phyloP scores from a whole-genome alignment of 2,797 vertebrate genomes.

The Gymnoscopelus microlampas region DNA sequence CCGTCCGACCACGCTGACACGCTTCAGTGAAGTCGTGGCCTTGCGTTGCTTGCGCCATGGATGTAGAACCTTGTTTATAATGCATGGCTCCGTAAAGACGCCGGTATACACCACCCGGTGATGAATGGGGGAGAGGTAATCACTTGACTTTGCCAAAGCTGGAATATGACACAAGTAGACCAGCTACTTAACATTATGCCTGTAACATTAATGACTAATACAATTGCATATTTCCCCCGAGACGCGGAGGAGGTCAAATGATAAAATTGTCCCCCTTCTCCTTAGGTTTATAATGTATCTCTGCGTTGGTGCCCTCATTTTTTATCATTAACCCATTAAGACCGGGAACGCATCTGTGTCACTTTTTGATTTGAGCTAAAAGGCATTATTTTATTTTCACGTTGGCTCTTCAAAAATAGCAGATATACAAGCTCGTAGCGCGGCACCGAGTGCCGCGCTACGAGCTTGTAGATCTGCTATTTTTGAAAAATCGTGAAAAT shows the following conservation, averaged over 20 bases:
- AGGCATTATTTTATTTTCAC: no score
- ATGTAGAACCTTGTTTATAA: slow-evolving; percentile 54
- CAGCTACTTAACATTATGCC: slow-evolving; percentile 79
- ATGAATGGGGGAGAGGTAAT: slow-evolving; percentile 71
- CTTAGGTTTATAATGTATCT: slow-evolving; percentile 75
- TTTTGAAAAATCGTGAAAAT: no score
- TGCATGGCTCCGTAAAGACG: slow-evolving; percentile 47
- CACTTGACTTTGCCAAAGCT: slow-evolving; percentile 79
- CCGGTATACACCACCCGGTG: slow-evolving; percentile 43
- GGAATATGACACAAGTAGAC: slow-evolving; percentile 79
- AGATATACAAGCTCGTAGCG: no score
- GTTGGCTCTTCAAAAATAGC: no score
- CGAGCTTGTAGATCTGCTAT: no score
- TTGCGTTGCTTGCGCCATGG: slow-evolving; percentile 23
- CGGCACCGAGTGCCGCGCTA: no score
- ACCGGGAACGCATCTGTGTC: no score
- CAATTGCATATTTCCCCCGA: slow-evolving; percentile 74
- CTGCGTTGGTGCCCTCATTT: slow-evolving; percentile 70
- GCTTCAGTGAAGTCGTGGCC: not conserved
- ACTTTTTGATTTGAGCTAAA: no score
- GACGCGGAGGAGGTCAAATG: slow-evolving; percentile 71
- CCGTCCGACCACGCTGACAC: no score
- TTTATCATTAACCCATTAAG: slow-evolving; percentile 49
- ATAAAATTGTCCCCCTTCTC: slow-evolving; percentile 75
- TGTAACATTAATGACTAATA: slow-evolving; percentile 77